Evolutionary conservation across 2,888 invertebrate genomes (phyloP).

Genomic region (Athalia circularis): DNA sequence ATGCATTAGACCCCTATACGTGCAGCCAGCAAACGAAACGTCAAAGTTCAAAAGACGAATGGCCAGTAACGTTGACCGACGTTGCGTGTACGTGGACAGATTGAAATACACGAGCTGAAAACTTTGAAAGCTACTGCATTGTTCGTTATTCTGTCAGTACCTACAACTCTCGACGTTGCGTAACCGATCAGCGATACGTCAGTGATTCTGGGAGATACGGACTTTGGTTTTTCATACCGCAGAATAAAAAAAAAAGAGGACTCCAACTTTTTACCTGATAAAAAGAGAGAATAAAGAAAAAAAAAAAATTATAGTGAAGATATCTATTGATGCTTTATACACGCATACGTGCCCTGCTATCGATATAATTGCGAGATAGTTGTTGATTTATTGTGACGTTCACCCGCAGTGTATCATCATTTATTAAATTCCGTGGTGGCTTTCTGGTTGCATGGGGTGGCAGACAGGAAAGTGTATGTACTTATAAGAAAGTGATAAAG

Average conservation of each 20-base stretch:
- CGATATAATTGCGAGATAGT: constrained; percentile 69
- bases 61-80: constrained; percentile 42
- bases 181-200: background rate
- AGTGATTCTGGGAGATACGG: constrained; percentile 1
- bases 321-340: constrained; percentile 57
- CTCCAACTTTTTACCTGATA: background rate
- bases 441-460: background rate
- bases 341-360: constrained; percentile 63
- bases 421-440: constrained; percentile 46
- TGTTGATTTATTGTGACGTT: constrained; percentile 62
- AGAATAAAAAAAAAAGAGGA: background rate
- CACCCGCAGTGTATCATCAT: constrained; percentile 51
- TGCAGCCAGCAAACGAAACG: constrained; percentile 7
- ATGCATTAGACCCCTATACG: background rate
- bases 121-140: constrained; percentile 20
- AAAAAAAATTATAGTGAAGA: constrained; percentile 29
- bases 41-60: constrained; percentile 45
- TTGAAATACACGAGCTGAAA: constrained; percentile 44
- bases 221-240: background rate
- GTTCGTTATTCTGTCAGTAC: constrained; percentile 11
- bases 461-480: constrained; percentile 43
- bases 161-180: background rate
- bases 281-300: background rate
- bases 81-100: constrained; percentile 41
- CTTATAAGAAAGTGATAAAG: constrained; percentile 24